Evolutionary conservation across 2,888 invertebrate genomes (phyloP), one percentile per base, ranked within the genome.

Genomic region (Phyllotreta cruciferae): DNA sequence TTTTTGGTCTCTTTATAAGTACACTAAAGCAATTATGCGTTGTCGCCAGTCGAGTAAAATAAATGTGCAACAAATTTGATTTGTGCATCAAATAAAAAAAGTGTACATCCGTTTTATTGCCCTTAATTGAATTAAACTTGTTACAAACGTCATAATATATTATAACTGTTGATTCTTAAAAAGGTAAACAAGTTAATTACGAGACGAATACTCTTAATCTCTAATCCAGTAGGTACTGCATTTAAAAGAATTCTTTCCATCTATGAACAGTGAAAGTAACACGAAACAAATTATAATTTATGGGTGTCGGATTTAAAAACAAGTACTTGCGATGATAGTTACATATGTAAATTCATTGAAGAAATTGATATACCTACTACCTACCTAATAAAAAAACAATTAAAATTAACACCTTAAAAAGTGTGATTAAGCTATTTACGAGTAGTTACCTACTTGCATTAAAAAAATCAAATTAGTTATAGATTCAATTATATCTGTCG

Each of bases 121-220:
- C 11, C 52, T 52, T 52, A 52, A 52, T 52, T 52, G 37, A 52
- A 37, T 52, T 52, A 10, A 36, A 52, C 37, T 52, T 52, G 52
- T 52, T 36, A 50, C 36, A 50, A 50, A 50, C 36, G 50, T 50
- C 52, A 37, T 34, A 14, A 37, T 52, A 37, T 37, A 52, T 52
- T 37, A 52, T 52, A 52, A 52, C 52, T 52, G 52, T 52, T 13
- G 6, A 11, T 37, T 52, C 52, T 52, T 47, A 37, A 52, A 52
- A 52, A 52, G 52, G 52, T 35, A 52, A 52, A 37, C 52, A 52
- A 37, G 37, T 37, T 52, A 52, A 52, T 52, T 52, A 52, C 4
- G 24, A 24, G 52, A 52, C 13, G 52, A 52, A 52, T 37, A 52
- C 37, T 10, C 37, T 52, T 52, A 52, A 52, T 52, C 52, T 52